Base-by-base conservation (phyloP, 92 coral and sea anemone genomes). In the Porites cylindrica region DNA sequence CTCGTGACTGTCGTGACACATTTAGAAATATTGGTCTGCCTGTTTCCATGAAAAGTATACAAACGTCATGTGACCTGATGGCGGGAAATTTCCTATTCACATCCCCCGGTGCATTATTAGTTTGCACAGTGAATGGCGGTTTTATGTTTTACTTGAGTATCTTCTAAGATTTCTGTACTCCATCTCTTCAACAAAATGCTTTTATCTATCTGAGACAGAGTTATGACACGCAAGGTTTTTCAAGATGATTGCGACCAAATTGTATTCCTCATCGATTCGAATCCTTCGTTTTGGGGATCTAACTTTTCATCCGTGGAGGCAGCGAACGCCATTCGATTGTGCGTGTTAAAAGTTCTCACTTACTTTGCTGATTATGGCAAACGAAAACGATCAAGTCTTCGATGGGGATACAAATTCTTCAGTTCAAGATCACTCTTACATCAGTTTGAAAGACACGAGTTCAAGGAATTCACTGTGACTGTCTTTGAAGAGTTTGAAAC, bases 321-420 rank as follows among this genome's bases (percentile, higher is more conserved):
- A 18, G 59, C 73, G 63, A 93, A 86, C 78, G 92, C 93, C 51
- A 78, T 97, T 87, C 91, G 96, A 70, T 88, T 95, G 77, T 95
- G 97, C 83, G 94, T 90, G 12, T 78, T 97, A 59, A 90, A 91
- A 61, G 74, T 97, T 14, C 87, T 97, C 58, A 84, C 93, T 64
- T 93, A 95, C 74, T 92, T 95, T 89, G 81, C 85, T 66, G 90
- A 93, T 14, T 75, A 67, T 14, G 87, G 78, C 2, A 70, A 52
- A 51, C 52, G 61, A 58, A 76, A 65, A 75, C 58, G 63, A 32
- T 83, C 92, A 50, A 82, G 70, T 75, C 78, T 95, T 6, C 91
- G 89, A 56, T 97, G 99, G 99, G 99, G 99, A 29, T 95, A 85
- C 85, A 95, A 97, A 62, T 95, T 95, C 78, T 97, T 92, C 83